Conservation (phyloP, 2,113 vertebrate species). For the Tachysurus vachellii region DNA sequence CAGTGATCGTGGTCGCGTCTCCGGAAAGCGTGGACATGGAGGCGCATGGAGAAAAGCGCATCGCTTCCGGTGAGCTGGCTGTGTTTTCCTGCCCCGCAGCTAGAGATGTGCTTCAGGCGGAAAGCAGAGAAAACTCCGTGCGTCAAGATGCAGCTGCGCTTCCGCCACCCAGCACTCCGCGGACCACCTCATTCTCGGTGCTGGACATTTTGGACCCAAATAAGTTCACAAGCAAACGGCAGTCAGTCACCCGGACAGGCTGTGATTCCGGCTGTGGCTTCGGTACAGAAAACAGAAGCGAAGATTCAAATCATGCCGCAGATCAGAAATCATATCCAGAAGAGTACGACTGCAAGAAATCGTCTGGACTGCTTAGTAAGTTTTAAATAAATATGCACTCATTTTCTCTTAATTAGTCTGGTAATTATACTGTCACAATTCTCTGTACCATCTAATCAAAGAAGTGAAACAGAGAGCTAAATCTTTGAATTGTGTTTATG, state of each 20-base stretch:
- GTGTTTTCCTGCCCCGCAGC: slow-evolving; percentile 72
- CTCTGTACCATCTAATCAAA: background rate
- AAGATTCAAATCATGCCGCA: slow-evolving; percentile 64
- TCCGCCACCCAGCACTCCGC: slow-evolving; percentile 71
- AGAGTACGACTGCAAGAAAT: slow-evolving; percentile 77
- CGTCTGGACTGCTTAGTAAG: slow-evolving; percentile 75
- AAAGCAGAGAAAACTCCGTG: slow-evolving; percentile 76
- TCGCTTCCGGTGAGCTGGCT: slow-evolving; percentile 63
- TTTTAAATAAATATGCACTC: slow-evolving; percentile 24
- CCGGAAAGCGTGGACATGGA: slow-evolving; percentile 78
- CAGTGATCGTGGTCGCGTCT: slow-evolving; percentile 65
- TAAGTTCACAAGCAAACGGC: slow-evolving; percentile 89
- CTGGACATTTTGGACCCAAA: slow-evolving; percentile 96
- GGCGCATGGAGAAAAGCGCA: slow-evolving; percentile 71
- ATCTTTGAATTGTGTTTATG: background rate
- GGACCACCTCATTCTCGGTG: slow-evolving; percentile 95
- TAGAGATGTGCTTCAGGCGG: slow-evolving; percentile 76
- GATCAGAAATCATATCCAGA: slow-evolving; percentile 70
- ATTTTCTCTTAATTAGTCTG: background rate
- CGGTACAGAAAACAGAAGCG: slow-evolving; percentile 65
- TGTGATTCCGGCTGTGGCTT: slow-evolving; percentile 59
- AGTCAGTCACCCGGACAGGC: slow-evolving; percentile 70
- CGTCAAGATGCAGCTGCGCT: slow-evolving; percentile 75
- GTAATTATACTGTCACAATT: background rate
- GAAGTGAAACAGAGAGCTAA: background rate